These are phyloP conservation scores for Arvicanthis niloticus DNA, from an alignment of 2,113 vertebrate species.

Conservation along the genomic window DNA sequence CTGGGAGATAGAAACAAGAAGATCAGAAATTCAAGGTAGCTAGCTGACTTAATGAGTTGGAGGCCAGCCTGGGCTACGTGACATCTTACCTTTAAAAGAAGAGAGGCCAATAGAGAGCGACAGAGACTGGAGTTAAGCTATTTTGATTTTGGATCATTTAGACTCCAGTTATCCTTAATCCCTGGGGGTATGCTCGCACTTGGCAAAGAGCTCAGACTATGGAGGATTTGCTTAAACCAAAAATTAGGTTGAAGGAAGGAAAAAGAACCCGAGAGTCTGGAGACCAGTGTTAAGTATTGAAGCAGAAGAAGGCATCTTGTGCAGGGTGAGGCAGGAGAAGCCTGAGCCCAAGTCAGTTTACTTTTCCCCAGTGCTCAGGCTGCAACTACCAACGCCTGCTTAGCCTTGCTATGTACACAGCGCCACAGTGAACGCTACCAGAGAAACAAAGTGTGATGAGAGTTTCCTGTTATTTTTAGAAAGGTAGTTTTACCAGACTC, in stretches of 20 bases:
- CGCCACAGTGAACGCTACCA: not conserved
- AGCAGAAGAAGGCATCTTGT: not conserved
- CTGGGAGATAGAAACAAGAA: not conserved
- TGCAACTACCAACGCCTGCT: not conserved
- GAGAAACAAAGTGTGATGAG: constrained; percentile 14
- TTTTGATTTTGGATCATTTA: not conserved
- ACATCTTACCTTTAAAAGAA: not conserved
- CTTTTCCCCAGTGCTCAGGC: not conserved
- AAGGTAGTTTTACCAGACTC: not conserved
- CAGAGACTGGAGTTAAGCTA: constrained; percentile 21
- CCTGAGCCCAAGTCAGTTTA: not conserved
- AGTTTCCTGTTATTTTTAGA: constrained; percentile 26
- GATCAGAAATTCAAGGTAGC: not conserved
- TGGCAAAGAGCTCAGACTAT: not conserved
- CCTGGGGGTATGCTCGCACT: not conserved
- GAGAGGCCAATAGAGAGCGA: not conserved
- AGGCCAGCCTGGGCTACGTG: not conserved
- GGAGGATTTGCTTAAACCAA: not conserved
- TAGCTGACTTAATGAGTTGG: not conserved
- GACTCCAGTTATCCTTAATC: constrained; percentile 14
- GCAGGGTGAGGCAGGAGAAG: not conserved
- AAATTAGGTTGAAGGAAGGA: not conserved
- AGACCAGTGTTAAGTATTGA: not conserved
- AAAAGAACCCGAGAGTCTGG: not conserved
- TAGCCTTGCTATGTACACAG: not conserved